These are phyloP conservation scores for Hetaerina titia DNA, from an alignment of 2,888 invertebrate species.

Conservation along the genomic window DNA sequence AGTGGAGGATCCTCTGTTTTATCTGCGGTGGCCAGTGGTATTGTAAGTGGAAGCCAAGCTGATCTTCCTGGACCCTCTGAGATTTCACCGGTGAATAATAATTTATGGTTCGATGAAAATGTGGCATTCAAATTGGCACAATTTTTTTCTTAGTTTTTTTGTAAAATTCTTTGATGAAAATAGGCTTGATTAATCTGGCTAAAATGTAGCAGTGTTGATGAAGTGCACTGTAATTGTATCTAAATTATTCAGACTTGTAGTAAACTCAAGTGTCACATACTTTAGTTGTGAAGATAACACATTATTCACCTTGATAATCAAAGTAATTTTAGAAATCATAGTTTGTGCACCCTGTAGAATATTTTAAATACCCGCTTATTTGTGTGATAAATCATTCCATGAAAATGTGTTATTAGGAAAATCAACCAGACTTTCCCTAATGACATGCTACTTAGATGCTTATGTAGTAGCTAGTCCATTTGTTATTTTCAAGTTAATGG, in stretches of 20 bases:
- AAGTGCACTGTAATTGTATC: neutral
- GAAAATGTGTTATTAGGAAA: no score
- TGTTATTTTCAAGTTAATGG: no score
- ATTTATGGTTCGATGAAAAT: constrained; percentile 42
- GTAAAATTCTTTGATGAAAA: neutral
- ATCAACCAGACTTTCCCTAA: no score
- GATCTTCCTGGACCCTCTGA: constrained; percentile 61
- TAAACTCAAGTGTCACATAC: constrained; percentile 42
- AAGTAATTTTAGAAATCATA: neutral
- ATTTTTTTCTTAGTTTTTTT: constrained; percentile 34
- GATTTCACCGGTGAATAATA: constrained; percentile 59
- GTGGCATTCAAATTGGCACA: constrained; percentile 54
- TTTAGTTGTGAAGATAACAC: constrained; percentile 46
- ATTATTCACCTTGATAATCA: constrained; percentile 65
- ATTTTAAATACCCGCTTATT: no score
- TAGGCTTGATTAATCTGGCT: constrained; percentile 44
- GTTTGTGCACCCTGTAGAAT: neutral
- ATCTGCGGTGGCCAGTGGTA: constrained; percentile 59
- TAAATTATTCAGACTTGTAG: constrained; percentile 6
- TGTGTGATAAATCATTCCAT: no score
- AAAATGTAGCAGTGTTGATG: constrained; percentile 37
- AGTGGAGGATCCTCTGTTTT: constrained; percentile 57
- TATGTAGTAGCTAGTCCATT: no score
- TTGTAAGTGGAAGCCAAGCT: constrained; percentile 66
- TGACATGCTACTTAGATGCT: no score